Evolutionary conservation across 2,888 invertebrate genomes (phyloP), one percentile per base, ranked within the genome.

Genomic region (Agriotes lineatus): DNA sequence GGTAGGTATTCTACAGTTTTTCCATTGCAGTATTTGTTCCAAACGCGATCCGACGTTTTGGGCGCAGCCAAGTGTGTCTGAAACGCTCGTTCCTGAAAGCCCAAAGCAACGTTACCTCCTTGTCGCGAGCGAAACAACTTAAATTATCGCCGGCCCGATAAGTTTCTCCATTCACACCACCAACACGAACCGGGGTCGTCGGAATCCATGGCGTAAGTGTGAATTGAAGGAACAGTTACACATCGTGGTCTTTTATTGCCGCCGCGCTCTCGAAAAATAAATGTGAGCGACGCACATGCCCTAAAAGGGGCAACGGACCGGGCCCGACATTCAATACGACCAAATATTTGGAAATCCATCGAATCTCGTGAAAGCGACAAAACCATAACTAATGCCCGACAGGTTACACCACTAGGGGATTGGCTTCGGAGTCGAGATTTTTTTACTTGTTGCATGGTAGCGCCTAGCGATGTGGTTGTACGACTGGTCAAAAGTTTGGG

Each of bases 131-230:
- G 37, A n/a, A 37, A 37, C 37, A n/a, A n/a, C n/a, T 14, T 37
- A 37, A 37, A 19, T 44, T 44, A 44, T 44, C 44, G 14, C 44
- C 14, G 19, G 20, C 19, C 19, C 44, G 44, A 48, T 48, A 48
- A 48, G 48, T 48, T 48, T 12, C 48, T 48, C 48, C 22, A 48
- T 48, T 48, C 20, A 48, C 48, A 22, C 48, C 48, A 22, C 48
- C 22, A 48, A 48, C 48, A 22, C 22, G 22, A 22, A n/a, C 6
- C 19, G 16, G 16, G 14, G 18, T 10, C 48, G 22, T 20, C 45
- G 19, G 25, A 25, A 3, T 5, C 18, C 48, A 12, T 48, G 12
- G 4, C 9, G 20, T 10, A 20, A 48, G 48, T 48, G 48, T 48
- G 48, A 48, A 20, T 48, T 48, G 48, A 48, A 48, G 0, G 22